Percentiles rank a stretch among this genome's conserved stretches.
phyloP scores from a whole-genome alignment of 2,113 vertebrate species.

The Campylorhamphus procurvoides region DNA sequence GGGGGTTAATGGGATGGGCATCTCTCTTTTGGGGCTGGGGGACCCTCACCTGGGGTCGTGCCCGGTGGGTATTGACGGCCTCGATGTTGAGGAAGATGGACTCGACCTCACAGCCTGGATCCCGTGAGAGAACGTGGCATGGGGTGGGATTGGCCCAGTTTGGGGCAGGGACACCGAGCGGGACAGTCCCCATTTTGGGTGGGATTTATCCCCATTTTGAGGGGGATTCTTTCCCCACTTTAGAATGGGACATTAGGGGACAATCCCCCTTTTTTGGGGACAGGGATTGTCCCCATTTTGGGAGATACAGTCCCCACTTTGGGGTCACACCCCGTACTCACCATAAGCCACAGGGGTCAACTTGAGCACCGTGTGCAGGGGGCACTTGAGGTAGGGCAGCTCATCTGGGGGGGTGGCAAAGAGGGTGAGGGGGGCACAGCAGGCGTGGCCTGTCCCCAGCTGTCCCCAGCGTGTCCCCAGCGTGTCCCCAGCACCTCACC shows the following conservation, averaged over 20 bases:
- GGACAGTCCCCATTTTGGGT: neutral
- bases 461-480: neutral
- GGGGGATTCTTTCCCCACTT: no score
- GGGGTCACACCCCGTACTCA: neutral
- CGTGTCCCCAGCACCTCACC: constrained; percentile 56
- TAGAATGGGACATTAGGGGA: no score
- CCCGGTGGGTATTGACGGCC: constrained; percentile 90
- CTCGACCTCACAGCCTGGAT: constrained; percentile 87
- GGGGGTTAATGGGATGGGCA: no score
- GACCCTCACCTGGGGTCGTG: constrained; percentile 76
- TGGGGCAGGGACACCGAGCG: neutral
- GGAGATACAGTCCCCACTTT: no score
- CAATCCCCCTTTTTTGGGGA: no score
- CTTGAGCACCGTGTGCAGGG: constrained; percentile 78
- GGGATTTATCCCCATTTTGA: no score
- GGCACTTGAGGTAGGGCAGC: constrained; percentile 76
- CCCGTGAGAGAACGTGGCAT: neutral
- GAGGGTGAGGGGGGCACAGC: no score
- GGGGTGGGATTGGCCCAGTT: neutral
- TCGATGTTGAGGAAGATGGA: constrained; percentile 88
- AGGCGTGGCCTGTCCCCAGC: neutral
- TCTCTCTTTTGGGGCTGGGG: neutral
- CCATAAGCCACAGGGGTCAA: constrained; percentile 77
- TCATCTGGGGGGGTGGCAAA: neutral
- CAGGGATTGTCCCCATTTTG: neutral